Evolutionary conservation across 2,113 vertebrate species (phyloP).

Genomic region (Rhipidura dahli): DNA sequence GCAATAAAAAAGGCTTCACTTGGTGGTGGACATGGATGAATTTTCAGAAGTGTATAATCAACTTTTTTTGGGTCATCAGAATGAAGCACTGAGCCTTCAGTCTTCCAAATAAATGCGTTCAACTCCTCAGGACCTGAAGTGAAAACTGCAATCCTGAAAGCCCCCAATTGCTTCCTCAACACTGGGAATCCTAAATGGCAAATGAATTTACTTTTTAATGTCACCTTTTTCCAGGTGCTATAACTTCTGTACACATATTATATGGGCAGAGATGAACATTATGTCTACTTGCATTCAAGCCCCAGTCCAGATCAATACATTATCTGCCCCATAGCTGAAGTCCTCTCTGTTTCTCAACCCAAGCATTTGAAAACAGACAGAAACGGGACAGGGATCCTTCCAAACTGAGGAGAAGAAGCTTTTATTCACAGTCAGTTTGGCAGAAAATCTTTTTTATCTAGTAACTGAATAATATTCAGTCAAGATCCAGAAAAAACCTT

Average conservation of each 20-base stretch:
- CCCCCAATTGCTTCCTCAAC: background rate
- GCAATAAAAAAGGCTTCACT: background rate
- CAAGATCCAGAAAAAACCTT: background rate
- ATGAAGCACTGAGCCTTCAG: background rate
- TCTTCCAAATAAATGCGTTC: background rate
- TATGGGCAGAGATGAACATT: background rate
- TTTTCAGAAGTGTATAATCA: background rate
- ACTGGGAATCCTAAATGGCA: background rate
- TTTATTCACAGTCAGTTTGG: background rate
- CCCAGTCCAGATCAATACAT: background rate
- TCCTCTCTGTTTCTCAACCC: background rate
- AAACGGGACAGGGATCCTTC: background rate
- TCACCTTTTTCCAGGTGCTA: background rate
- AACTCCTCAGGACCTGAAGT: background rate
- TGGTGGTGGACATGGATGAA: background rate
- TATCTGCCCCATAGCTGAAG: background rate
- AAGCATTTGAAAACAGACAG: background rate
- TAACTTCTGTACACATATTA: background rate
- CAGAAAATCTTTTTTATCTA: background rate
- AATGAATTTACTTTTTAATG: background rate
- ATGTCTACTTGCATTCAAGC: background rate
- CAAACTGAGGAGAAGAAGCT: background rate
- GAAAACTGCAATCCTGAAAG: background rate
- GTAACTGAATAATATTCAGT: background rate
- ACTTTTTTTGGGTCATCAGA: background rate